Evolutionary conservation across 2,888 invertebrate genomes (phyloP).

Genomic region (Coremacera marginata): DNA sequence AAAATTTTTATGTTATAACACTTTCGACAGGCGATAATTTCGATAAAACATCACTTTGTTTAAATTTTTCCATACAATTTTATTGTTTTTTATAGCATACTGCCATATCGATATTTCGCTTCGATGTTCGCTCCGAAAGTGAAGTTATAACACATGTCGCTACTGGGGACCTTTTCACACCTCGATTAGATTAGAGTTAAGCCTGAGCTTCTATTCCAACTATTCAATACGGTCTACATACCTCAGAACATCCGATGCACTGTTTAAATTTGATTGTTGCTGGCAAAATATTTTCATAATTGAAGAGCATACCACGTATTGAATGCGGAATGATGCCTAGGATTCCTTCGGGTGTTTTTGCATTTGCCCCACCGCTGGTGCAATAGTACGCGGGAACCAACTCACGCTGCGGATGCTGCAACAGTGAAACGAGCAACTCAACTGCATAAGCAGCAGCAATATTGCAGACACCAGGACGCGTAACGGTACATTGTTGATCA

Average conservation of each 20-base stretch:
- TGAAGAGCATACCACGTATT: constrained; percentile 90
- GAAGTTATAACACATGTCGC: no score
- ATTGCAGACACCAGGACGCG: constrained; percentile 92
- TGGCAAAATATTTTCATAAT: constrained; percentile 85
- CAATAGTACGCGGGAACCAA: constrained; percentile 76
- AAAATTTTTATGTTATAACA: no score
- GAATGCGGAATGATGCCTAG: constrained; percentile 93
- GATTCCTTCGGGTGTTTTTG: constrained; percentile 72
- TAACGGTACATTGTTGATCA: constrained; percentile 99
- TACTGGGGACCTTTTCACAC: no score
- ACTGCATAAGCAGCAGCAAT: constrained; percentile 92
- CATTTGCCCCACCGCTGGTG: constrained; percentile 51
- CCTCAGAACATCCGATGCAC: constrained; percentile 92
- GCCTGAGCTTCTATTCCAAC: no score
- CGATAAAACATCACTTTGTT: no score
- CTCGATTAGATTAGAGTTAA: no score
- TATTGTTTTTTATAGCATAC: no score
- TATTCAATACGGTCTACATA: constrained; percentile 43
- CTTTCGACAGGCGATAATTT: no score
- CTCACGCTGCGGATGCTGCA: constrained; percentile 84
- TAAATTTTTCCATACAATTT: no score
- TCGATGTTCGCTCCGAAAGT: no score
- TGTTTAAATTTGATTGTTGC: constrained; percentile 87
- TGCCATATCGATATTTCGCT: no score
- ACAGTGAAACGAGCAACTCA: constrained; percentile 86